A percentile compares a stretch with the other conserved stretches of the same genome.
Evolutionary conservation across 2,888 invertebrate species (phyloP).

Genomic region (Congeria kusceri): DNA sequence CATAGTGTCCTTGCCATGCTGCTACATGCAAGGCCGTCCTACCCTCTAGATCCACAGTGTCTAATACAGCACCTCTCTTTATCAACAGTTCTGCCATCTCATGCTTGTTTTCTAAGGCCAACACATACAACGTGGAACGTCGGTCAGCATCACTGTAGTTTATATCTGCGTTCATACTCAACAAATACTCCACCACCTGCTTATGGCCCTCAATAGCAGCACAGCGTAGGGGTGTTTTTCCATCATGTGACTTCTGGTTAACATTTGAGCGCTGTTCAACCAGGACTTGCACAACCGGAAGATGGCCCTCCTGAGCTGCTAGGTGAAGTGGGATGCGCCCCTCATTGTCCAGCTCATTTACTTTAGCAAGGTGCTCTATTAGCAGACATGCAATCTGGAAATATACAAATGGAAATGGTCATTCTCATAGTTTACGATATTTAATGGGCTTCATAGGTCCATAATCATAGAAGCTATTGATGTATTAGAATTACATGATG

Average conservation of each 20-base stretch:
- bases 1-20: conserved; percentile 95
- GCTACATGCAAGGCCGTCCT: conserved; percentile 92
- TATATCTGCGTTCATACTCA: conserved; percentile 89
- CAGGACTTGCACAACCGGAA: conserved; percentile 75
- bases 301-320: conserved; percentile 90
- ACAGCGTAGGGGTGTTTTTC: conserved; percentile 88
- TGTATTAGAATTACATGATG: too few relatives aligned
- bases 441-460: too few relatives aligned
- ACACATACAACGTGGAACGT: conserved; percentile 95
- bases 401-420: not conserved
- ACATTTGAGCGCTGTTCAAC: conserved; percentile 77
- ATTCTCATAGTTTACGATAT: not conserved
- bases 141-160: conserved; percentile 97
- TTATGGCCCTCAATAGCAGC: conserved; percentile 93
- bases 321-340: conserved; percentile 87
- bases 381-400: conserved; percentile 87
- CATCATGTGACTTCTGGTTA: conserved; percentile 90
- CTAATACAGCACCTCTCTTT: conserved; percentile 89
- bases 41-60: conserved; percentile 95
- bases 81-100: conserved; percentile 87
- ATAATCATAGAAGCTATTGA: too few relatives aligned
- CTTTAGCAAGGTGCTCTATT: conserved; percentile 85
- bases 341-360: conserved; percentile 86
- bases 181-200: conserved; percentile 87
- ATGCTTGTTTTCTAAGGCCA: conserved; percentile 88